Conservation (phyloP, 2,113 vertebrate genomes). For the Phoenicopterus ruber region DNA sequence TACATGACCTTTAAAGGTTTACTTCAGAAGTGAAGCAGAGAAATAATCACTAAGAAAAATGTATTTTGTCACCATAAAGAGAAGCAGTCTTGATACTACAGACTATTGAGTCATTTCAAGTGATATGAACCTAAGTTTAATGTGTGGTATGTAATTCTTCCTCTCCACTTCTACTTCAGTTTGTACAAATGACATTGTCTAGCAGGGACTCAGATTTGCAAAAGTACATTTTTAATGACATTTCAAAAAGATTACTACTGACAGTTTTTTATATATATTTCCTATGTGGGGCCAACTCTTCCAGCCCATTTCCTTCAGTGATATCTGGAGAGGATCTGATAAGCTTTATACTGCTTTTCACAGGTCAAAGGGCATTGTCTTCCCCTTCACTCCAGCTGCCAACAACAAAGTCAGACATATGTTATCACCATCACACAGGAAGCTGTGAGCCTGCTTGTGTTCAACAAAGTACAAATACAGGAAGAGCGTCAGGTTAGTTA, state of each 20-base stretch:
- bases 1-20: neutral
- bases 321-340: slow-evolving; percentile 81
- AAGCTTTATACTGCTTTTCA: slow-evolving; percentile 70
- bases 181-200: slow-evolving; percentile 37
- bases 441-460: slow-evolving; percentile 56
- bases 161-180: slow-evolving; percentile 36
- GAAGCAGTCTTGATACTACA: neutral
- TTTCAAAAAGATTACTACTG: slow-evolving; percentile 68
- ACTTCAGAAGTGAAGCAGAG: neutral
- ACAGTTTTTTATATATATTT: slow-evolving; percentile 76
- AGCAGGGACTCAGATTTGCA: slow-evolving; percentile 29
- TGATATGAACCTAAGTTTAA: neutral
- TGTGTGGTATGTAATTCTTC: neutral
- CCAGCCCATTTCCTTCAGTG: slow-evolving; percentile 72
- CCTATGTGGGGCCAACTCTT: slow-evolving; percentile 62
- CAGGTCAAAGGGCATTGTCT: slow-evolving; percentile 76
- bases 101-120: neutral
- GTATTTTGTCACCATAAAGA: neutral
- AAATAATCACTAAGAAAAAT: neutral
- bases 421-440: slow-evolving; percentile 71
- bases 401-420: slow-evolving; percentile 67
- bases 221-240: slow-evolving; percentile 58
- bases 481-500: slow-evolving; percentile 72
- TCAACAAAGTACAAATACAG: slow-evolving; percentile 77
- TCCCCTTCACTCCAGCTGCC: slow-evolving; percentile 63